These are phyloP conservation scores for Calypte anna DNA, from an alignment of 2,113 vertebrate genomes.

Conservation along the genomic window DNA sequence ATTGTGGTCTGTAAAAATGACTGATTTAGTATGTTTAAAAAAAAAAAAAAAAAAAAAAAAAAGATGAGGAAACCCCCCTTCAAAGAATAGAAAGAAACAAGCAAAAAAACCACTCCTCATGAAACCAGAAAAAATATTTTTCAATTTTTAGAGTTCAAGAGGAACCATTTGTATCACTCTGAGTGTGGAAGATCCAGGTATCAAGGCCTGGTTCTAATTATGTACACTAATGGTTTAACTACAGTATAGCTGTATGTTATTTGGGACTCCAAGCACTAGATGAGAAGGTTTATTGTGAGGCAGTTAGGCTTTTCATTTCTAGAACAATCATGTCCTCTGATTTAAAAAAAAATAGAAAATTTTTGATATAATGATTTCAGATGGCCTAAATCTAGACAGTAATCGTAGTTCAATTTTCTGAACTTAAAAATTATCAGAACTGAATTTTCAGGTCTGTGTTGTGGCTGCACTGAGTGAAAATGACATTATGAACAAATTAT, in stretches of 20 bases:
- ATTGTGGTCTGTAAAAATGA: too few species aligned
- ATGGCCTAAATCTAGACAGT: background rate
- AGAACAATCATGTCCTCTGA: background rate
- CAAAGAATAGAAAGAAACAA: background rate
- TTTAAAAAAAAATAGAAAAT: background rate
- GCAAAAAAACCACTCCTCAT: background rate
- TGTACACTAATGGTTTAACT: background rate
- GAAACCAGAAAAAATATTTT: background rate
- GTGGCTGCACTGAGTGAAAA: background rate
- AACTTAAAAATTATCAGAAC: background rate
- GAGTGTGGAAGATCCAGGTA: background rate
- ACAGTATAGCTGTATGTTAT: background rate
- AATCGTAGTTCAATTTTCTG: background rate
- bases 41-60: too few species aligned
- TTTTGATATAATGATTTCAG: background rate
- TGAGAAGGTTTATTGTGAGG: background rate
- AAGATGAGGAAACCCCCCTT: too few species aligned
- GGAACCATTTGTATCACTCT: background rate
- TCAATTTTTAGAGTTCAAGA: background rate
- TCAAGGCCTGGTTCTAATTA: background rate
- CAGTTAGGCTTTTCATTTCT: background rate
- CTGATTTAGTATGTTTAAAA: too few species aligned
- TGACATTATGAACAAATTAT: background rate
- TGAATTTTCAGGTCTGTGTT: background rate
- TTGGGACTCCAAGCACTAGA: background rate